These are phyloP conservation scores for Caenorhabditis panamensis DNA, from an alignment of 2,888 invertebrate species.

Conservation along the genomic window DNA sequence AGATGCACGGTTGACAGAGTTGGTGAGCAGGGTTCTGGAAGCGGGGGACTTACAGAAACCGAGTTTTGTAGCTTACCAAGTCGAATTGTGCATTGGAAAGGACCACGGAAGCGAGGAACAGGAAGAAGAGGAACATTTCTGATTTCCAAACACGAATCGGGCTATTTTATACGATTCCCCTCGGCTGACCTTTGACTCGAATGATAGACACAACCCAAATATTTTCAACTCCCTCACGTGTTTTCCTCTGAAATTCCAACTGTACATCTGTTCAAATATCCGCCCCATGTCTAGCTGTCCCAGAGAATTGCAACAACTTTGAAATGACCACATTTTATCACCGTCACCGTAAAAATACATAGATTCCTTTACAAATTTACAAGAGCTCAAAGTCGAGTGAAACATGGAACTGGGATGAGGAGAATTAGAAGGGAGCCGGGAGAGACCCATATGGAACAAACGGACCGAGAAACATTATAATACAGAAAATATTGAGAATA, in stretches of 20 bases:
- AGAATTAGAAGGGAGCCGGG: background rate
- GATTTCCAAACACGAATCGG: background rate
- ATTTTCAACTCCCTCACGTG: background rate
- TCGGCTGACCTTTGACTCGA: background rate
- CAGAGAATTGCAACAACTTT: background rate
- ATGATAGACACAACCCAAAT: background rate
- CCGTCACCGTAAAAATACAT: slow-evolving; percentile 16
- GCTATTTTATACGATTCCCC: slow-evolving; percentile 16
- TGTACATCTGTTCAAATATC: background rate
- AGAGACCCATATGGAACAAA: background rate
- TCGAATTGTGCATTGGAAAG: slow-evolving; percentile 8
- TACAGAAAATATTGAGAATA: slow-evolving; percentile 8
- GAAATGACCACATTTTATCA: background rate
- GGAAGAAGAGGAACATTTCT: background rate
- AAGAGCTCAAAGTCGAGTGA: background rate
- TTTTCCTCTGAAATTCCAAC: background rate
- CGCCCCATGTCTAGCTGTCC: background rate
- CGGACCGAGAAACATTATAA: slow-evolving; percentile 5
- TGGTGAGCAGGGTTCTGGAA: slow-evolving; percentile 50
- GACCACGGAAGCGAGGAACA: background rate
- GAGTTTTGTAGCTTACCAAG: background rate
- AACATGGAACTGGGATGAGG: background rate
- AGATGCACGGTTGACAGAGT: slow-evolving; percentile 41
- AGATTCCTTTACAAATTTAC: background rate
- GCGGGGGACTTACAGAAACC: too few species aligned